Base-by-base conservation (phyloP, 1,140 invertebrate species). In the Octopus sinensis region DNA sequence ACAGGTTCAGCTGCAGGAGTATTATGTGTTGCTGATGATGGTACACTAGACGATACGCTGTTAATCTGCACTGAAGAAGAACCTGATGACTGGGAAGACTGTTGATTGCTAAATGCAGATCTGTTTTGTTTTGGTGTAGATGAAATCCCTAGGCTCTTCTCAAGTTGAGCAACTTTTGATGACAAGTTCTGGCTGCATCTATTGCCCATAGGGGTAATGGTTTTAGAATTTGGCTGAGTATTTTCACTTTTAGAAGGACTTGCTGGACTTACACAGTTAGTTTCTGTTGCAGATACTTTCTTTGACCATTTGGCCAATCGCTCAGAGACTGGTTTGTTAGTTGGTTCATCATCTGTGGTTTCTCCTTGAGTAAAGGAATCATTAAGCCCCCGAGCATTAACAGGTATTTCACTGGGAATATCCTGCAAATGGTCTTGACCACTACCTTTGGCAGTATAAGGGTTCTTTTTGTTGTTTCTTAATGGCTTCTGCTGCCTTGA, bases 251-350 rank as follows among this genome's bases (percentile, higher is more conserved):
- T 73, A 5, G 30, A 13, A 6, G 68, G 68, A 73, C 68, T 73
- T 5, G 68, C 17, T n/a, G 68, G 68, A 4, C 13, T n/a, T n/a
- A n/a, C 68, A 12, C 5, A 73, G 7, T 6, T 9, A 10, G 12
- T 6, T 10, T 43, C 78, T 54, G 79, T 23, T 5, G 82, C 80
- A 23, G 82, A 82, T 1, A 68, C 81, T 62, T 83, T 83, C 83
- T 84, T 81, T n/a, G 81, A 81, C 86, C 86, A 86, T 0, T 75
- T 73, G 10, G 83, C 84, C 71, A 86, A 62, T 10, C 86, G 81
- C 75, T 86, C 83, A n/a, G 81, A 84, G 6, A 88, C 83, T 17
- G 87, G 85, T 81, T 85, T 85, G 1, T 12, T 76, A 12, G 86
- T 85, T 71, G 84, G 86, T 79, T 85, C 86, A 62, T 85, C 86